Evolutionary conservation across 2,888 invertebrate species (phyloP), one percentile per base, ranked within the genome.

Genomic region (Vanessa cardui): DNA sequence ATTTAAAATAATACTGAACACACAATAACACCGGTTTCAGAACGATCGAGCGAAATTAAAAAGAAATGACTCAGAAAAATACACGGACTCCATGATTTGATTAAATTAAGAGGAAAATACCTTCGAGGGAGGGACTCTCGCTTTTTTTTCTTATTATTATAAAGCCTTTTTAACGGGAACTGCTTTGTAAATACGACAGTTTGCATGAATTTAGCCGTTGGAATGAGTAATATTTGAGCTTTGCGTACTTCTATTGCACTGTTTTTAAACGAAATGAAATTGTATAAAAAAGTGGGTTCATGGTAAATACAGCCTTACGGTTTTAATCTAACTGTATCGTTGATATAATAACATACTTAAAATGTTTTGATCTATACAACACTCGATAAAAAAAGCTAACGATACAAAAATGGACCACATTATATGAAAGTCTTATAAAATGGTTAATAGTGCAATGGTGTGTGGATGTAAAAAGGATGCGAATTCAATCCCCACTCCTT

Each of bases 21-120:
- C 71, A 69, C 72, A 69, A 71, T 68, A 68, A 69, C 61, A 52
- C 46, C 67, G 66, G 45, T 26, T 45, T 62, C 62, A 44, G 62
- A 66, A 62, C 62, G 66, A 58, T 47, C 61, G 64, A 54, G 47
- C 86, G 78, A 87, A 89, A 90, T 90, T 89, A 90, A 89, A 89
- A 89, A 84, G 84, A 89, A 89, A 88, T 89, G 86, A 87, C 82
- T 84, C 83, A 86, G 87, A 88, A 89, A 87, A 88, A 83, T 85
- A 85, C 81, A 85, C 80, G 81, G 73, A 83, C 78, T 84, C 85
- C 83, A 81, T 83, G 84, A 88, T 89, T 90, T 89, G 86, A 90
- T 90, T 88, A 89, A 89, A 89, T 89, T 83, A 86, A 82, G 82
- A 85, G 88, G 87, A 86, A 90, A 90, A 88, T 86, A 88, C 85